These are phyloP conservation scores for Diaprepes abbreviatus DNA, from an alignment of 2,888 invertebrate species.

Conservation along the genomic window DNA sequence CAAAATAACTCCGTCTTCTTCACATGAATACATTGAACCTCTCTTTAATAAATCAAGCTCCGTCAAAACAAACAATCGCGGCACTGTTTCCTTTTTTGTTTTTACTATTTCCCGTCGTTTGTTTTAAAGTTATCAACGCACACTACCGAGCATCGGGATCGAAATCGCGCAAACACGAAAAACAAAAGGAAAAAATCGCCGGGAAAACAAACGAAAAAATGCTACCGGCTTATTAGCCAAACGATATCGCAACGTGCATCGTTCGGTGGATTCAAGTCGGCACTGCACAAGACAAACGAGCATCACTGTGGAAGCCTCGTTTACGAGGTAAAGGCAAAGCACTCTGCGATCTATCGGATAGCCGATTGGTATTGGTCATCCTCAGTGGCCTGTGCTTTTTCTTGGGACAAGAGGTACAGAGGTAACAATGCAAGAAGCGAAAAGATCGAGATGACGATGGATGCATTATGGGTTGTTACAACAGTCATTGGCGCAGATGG, in stretches of 20 bases:
- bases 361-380: conserved; percentile 38
- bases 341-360: conserved; percentile 28
- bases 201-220: conserved; percentile 40
- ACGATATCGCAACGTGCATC: conserved; percentile 44
- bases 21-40: conserved; percentile 41
- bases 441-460: conserved; percentile 15
- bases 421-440: conserved; percentile 27
- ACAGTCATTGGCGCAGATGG: background rate
- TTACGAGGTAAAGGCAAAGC: conserved; percentile 18
- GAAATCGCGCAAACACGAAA: conserved; percentile 22
- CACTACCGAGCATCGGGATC: background rate
- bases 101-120: conserved; percentile 9
- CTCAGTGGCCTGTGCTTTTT: conserved; percentile 25
- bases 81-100: conserved; percentile 1
- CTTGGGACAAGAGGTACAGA: conserved; percentile 15
- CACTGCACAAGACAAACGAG: conserved; percentile 45
- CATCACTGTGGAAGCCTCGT: conserved; percentile 30
- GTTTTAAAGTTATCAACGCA: conserved; percentile 14
- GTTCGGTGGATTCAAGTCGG: conserved; percentile 31
- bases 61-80: conserved; percentile 22
- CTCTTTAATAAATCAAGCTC: conserved; percentile 10
- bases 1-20: conserved; percentile 37
- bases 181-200: conserved; percentile 20
- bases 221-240: conserved; percentile 39
- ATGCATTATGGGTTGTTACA: background rate